Conservation (phyloP, 2,113 vertebrate genomes). For the Myxocyprinus asiaticus region DNA sequence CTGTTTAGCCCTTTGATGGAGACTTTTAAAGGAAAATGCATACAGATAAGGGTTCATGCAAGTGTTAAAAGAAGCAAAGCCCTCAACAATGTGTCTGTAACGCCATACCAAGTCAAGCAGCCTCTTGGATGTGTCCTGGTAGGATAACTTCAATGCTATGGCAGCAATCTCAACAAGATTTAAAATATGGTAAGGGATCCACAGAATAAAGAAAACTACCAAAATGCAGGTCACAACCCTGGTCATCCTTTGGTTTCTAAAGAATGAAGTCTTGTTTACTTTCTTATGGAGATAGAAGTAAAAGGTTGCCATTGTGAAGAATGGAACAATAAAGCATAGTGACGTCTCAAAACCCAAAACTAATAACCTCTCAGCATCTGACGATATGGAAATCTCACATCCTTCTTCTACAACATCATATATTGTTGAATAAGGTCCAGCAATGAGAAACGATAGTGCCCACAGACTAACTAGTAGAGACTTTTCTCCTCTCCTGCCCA, state of each 20-base stretch:
- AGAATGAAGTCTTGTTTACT: conserved; percentile 57
- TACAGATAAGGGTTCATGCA: conserved; percentile 73
- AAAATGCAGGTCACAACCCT: conserved; percentile 61
- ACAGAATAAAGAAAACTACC: conserved; percentile 64
- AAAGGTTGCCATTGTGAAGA: conserved; percentile 61
- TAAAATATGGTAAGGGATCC: conserved; percentile 67
- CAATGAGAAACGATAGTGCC: conserved; percentile 32
- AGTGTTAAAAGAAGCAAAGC: conserved; percentile 66
- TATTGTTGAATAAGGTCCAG: conserved; percentile 59
- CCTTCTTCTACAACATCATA: conserved; percentile 49
- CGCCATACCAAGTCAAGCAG: conserved; percentile 41
- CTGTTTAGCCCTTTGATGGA: not conserved
- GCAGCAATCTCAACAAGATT: conserved; percentile 61
- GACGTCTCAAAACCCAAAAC: conserved; percentile 64
- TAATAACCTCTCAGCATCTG: conserved; percentile 18
- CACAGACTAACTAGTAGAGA: conserved; percentile 54
- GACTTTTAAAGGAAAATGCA: conserved; percentile 62
- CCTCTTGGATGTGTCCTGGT: not conserved
- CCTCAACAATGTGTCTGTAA: conserved; percentile 58
- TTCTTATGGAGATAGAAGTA: conserved; percentile 61
- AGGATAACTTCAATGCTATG: conserved; percentile 13
- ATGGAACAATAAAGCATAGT: conserved; percentile 57
- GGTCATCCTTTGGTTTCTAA: conserved; percentile 35
- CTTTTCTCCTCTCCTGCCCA: conserved; percentile 44
- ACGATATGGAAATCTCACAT: conserved; percentile 48